These are phyloP conservation scores for Trichoplusia ni DNA, from an alignment of 1,140 invertebrate genomes.

Conservation along the genomic window DNA sequence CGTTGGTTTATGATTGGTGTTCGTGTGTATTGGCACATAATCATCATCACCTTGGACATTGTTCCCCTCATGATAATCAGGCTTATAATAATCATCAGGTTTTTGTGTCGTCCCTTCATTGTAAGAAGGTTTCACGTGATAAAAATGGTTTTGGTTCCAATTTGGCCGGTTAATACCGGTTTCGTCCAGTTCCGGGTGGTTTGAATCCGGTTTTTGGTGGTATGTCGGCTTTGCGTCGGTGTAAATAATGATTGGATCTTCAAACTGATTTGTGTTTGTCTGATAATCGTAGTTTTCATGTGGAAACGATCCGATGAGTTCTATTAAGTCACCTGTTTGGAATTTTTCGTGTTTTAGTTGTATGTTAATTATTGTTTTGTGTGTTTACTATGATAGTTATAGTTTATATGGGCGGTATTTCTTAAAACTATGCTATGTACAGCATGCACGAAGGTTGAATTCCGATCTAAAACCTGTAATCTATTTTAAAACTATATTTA, in stretches of 20 bases:
- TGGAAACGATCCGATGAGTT: constrained; percentile 83
- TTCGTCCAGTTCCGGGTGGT: constrained; percentile 51
- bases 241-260: constrained; percentile 81
- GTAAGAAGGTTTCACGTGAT: constrained; percentile 79
- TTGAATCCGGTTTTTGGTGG: constrained; percentile 63
- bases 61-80: constrained; percentile 42
- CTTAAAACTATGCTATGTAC: too few species aligned
- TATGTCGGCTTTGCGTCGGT: constrained; percentile 70
- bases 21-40: constrained; percentile 68
- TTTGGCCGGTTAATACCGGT: constrained; percentile 8
- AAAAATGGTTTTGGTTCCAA: constrained; percentile 66
- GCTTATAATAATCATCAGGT: constrained; percentile 64
- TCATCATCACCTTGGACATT: constrained; percentile 67
- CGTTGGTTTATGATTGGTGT: constrained; percentile 61
- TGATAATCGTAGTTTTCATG: constrained; percentile 76
- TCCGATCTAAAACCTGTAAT: too few species aligned
- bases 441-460: too few species aligned
- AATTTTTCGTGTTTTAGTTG: constrained; percentile 38
- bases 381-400: background rate
- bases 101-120: constrained; percentile 68
- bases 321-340: constrained; percentile 82
- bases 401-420: background rate
- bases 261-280: constrained; percentile 76
- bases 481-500: too few species aligned
- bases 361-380: background rate